These are phyloP conservation scores for Microtus montanus DNA, from an alignment of 2,113 vertebrate genomes.

Conservation along the genomic window DNA sequence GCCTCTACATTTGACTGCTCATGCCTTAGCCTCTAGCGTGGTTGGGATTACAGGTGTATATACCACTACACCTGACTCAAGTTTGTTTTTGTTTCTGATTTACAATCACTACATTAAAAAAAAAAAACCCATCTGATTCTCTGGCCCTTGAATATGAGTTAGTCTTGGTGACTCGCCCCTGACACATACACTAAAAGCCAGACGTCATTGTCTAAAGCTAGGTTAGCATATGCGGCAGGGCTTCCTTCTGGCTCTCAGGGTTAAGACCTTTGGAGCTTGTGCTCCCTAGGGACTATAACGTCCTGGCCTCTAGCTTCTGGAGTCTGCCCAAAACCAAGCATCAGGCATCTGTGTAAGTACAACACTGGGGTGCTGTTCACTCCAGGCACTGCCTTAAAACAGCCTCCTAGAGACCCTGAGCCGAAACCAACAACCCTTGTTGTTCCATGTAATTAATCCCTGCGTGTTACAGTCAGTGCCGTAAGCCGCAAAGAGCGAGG, in stretches of 20 bases:
- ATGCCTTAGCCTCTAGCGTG: background rate
- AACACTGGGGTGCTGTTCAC: too few species aligned
- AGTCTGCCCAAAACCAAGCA: background rate
- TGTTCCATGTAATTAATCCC: background rate
- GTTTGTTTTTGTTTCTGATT: background rate
- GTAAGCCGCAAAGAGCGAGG: background rate
- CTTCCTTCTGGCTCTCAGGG: background rate
- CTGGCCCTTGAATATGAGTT: background rate
- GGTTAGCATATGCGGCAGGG: background rate
- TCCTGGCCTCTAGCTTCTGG: too few species aligned
- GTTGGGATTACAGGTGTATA: background rate
- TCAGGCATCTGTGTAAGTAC: background rate
- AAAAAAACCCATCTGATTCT: background rate
- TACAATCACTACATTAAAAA: background rate
- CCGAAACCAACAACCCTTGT: slow-evolving; percentile 37
- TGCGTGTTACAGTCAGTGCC: background rate
- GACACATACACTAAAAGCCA: background rate
- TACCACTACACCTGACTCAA: background rate
- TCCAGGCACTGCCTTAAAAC: background rate
- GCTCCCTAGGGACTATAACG: background rate
- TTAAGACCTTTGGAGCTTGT: background rate
- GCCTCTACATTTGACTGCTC: background rate
- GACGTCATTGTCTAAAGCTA: background rate
- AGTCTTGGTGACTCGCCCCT: background rate
- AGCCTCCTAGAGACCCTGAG: background rate